These are phyloP conservation scores for Nemurella pictetii DNA, from an alignment of 2,888 invertebrate species.

Conservation along the genomic window DNA sequence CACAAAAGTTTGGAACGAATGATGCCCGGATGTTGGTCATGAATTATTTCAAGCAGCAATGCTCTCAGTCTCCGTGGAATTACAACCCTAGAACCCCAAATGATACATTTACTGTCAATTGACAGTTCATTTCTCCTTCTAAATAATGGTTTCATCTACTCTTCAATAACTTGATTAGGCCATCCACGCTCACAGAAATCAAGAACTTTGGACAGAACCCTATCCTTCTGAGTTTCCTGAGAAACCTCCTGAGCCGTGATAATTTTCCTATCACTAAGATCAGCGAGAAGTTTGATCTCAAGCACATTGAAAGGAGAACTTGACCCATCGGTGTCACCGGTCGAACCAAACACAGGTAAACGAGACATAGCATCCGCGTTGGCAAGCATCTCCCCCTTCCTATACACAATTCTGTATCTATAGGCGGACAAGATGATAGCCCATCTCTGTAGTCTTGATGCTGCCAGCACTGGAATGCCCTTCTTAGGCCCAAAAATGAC, in stretches of 20 bases:
- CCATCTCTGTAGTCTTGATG: conserved; percentile 43
- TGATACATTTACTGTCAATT: conserved; percentile 38
- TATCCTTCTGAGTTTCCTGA: background rate
- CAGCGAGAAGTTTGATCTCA: background rate
- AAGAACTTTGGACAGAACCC: conserved; percentile 11
- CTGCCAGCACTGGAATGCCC: conserved; percentile 42
- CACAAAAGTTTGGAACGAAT: conserved; percentile 32
- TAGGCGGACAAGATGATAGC: conserved; percentile 43
- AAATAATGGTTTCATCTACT: conserved; percentile 18
- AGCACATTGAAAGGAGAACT: background rate
- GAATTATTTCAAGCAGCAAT: background rate
- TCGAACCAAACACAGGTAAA: background rate
- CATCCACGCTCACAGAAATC: background rate
- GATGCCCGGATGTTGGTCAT: conserved; percentile 28
- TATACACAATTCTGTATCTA: conserved; percentile 39
- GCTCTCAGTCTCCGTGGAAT: conserved; percentile 33
- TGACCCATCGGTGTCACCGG: no score
- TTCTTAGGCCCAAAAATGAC: conserved; percentile 43
- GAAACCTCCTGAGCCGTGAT: background rate
- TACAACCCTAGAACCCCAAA: conserved; percentile 42
- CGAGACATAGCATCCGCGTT: conserved; percentile 29
- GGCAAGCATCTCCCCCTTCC: background rate
- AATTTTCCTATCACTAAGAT: background rate
- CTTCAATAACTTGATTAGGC: background rate
- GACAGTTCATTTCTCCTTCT: conserved; percentile 3